Percentiles rank a stretch among this genome's conserved stretches.
These are phyloP conservation scores for Galendromus occidentalis DNA, from an alignment of 1,140 invertebrate species.

Conservation along the genomic window DNA sequence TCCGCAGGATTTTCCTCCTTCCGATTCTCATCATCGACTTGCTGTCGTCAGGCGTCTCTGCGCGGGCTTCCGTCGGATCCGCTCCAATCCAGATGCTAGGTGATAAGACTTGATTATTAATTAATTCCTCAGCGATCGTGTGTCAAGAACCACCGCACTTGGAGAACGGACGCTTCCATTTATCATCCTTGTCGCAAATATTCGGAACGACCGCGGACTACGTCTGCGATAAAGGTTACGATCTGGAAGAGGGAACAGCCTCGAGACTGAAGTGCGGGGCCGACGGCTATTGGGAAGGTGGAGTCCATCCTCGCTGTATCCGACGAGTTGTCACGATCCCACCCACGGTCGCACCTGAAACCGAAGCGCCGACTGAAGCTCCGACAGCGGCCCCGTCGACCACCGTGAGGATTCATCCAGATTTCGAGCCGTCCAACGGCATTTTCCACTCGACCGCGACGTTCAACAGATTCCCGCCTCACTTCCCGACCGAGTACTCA, in stretches of 20 bases:
- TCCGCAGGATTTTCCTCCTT: too few relatives aligned
- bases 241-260: slow-evolving; percentile 39
- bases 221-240: slow-evolving; percentile 42
- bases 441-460: slow-evolving; percentile 10
- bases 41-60: too few relatives aligned
- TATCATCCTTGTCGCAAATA: slow-evolving; percentile 40
- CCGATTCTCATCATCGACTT: too few relatives aligned
- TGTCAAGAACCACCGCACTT: slow-evolving; percentile 50
- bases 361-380: slow-evolving; percentile 7
- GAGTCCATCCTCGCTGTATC: slow-evolving; percentile 34
- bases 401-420: background rate
- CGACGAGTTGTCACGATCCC: slow-evolving; percentile 30
- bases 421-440: slow-evolving; percentile 8
- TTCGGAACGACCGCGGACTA: slow-evolving; percentile 52
- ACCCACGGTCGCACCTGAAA: slow-evolving; percentile 12
- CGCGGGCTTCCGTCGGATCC: too few relatives aligned
- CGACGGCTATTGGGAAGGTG: slow-evolving; percentile 54
- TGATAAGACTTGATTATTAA: background rate
- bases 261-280: slow-evolving; percentile 45
- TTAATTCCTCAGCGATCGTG: slow-evolving; percentile 38
- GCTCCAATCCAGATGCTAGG: background rate
- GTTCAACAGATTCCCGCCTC: slow-evolving; percentile 4
- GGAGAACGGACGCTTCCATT: slow-evolving; percentile 43
- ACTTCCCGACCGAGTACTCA: background rate
- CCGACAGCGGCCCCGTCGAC: background rate